Evolutionary conservation across 2,888 invertebrate species (phyloP).

Genomic region (Hipparchia semele): DNA sequence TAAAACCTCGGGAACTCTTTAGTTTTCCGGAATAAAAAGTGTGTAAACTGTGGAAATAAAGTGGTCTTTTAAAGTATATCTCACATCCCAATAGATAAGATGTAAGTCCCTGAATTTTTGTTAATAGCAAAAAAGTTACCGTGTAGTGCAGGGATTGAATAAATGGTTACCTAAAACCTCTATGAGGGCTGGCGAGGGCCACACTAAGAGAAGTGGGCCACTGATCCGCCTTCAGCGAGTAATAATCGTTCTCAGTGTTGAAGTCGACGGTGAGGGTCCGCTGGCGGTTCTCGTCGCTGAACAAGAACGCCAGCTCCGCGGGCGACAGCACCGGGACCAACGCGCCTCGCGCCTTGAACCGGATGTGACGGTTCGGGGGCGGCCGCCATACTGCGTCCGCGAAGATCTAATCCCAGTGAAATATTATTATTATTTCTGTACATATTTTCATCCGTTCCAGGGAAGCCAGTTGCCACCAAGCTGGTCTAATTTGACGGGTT

Average conservation of each 20-base stretch:
- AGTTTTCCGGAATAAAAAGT: too few species aligned
- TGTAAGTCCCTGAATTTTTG: not conserved
- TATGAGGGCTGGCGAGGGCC: constrained; percentile 66
- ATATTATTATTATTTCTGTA: too few species aligned
- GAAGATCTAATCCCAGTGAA: constrained; percentile 55
- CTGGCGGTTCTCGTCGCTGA: constrained; percentile 55
- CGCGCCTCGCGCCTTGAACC: constrained; percentile 70
- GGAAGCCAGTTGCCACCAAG: too few species aligned
- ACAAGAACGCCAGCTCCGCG: constrained; percentile 57
- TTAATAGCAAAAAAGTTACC: not conserved
- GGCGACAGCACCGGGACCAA: constrained; percentile 64
- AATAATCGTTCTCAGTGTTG: constrained; percentile 56
- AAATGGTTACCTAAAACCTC: constrained; percentile 61
- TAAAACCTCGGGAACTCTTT: too few species aligned
- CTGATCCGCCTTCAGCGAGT: constrained; percentile 69
- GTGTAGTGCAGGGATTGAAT: not conserved
- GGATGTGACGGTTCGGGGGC: constrained; percentile 65
- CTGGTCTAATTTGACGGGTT: too few species aligned
- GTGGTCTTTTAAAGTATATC: too few species aligned
- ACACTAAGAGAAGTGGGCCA: constrained; percentile 57
- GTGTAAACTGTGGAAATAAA: too few species aligned
- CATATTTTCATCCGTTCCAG: too few species aligned
- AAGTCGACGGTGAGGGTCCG: constrained; percentile 60
- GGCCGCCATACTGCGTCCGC: constrained; percentile 79
- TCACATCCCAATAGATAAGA: too few species aligned